phyloP scores from a whole-genome alignment of 2,797 vertebrate species.

The Babyrousa celebensis region DNA sequence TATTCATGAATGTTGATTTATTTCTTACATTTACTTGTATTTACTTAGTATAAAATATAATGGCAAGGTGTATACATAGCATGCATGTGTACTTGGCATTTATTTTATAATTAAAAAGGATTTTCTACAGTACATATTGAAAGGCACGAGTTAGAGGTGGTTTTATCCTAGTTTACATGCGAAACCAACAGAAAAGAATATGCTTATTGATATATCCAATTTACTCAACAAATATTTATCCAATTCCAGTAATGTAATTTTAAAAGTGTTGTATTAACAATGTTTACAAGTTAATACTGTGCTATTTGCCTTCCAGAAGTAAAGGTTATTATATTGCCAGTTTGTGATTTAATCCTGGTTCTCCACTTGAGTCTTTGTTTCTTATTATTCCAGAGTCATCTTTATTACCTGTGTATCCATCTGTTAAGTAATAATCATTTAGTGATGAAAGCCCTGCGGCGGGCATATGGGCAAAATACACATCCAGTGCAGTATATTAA shows the following conservation, averaged over 20 bases:
- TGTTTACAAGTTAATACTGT: slow-evolving; percentile 63
- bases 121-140: neutral
- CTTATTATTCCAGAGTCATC: slow-evolving; percentile 47
- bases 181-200: slow-evolving; percentile 52
- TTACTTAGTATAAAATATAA: slow-evolving; percentile 65
- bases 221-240: slow-evolving; percentile 73
- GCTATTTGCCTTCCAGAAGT: slow-evolving; percentile 38
- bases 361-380: slow-evolving; percentile 37
- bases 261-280: slow-evolving; percentile 54
- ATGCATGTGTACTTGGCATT: neutral
- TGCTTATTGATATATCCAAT: slow-evolving; percentile 38
- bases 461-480: neutral
- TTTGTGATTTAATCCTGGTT: slow-evolving; percentile 64
- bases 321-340: slow-evolving; percentile 16
- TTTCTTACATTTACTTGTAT: slow-evolving; percentile 54
- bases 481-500: slow-evolving; percentile 20
- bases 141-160: slow-evolving; percentile 7
- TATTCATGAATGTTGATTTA: slow-evolving; percentile 39
- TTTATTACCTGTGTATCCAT: slow-evolving; percentile 55
- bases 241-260: slow-evolving; percentile 22
- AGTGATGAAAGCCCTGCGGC: neutral
- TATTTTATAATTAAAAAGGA: slow-evolving; percentile 45
- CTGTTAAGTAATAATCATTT: slow-evolving; percentile 71
- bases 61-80: neutral
- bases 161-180: slow-evolving; percentile 47